Evolutionary conservation across 2,113 vertebrate species (phyloP).

Genomic region (Tenrec ecaudatus): DNA sequence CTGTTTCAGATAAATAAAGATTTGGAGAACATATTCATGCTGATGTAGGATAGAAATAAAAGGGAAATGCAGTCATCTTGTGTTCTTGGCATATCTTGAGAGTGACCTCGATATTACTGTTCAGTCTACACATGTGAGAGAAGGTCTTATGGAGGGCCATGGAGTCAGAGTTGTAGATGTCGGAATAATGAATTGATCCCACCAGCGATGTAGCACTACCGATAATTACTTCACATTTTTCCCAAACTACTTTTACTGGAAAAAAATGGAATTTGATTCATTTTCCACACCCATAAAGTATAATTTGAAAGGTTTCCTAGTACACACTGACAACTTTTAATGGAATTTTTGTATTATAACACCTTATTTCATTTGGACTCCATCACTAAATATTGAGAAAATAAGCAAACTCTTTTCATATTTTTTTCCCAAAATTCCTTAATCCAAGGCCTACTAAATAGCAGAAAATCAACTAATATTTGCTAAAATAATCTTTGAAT

Average conservation of each 20-base stretch:
- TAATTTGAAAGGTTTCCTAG: not conserved
- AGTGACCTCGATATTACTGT: not conserved
- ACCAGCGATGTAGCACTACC: too few relatives aligned
- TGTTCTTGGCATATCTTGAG: not conserved
- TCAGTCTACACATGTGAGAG: not conserved
- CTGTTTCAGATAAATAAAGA: not conserved
- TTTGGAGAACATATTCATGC: not conserved
- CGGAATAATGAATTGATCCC: not conserved
- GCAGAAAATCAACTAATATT: not conserved
- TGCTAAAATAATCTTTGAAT: not conserved
- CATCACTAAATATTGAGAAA: not conserved
- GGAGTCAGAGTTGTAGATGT: not conserved
- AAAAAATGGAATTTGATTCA: not conserved
- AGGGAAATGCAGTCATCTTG: not conserved
- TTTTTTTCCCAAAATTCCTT: not conserved
- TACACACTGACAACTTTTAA: not conserved
- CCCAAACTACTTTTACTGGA: not conserved
- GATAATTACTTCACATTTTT: not conserved
- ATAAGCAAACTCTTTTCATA: not conserved
- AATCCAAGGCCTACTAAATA: not conserved
- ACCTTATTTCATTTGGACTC: not conserved
- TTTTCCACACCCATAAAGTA: not conserved
- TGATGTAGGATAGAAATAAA: not conserved
- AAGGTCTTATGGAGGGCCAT: not conserved
- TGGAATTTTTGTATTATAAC: not conserved